These are phyloP conservation scores for Ceratoteleas bidentatus DNA, from an alignment of 1,140 invertebrate genomes.

Conservation along the genomic window DNA sequence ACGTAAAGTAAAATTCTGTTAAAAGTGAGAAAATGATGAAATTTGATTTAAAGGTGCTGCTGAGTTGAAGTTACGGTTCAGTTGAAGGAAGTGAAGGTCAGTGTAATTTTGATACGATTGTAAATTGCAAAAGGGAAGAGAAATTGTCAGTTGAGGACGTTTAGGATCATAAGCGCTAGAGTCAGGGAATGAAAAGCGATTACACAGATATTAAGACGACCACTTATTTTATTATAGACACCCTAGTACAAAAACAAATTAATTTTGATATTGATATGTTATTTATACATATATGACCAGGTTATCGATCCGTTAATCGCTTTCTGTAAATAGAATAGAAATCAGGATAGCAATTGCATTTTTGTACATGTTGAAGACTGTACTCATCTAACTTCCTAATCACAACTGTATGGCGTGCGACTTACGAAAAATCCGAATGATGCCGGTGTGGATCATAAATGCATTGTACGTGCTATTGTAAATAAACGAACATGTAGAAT, in stretches of 20 bases:
- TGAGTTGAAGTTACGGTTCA: constrained; percentile 7
- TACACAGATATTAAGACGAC: constrained; percentile 32
- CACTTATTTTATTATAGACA: constrained; percentile 66
- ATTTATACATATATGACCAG: constrained; percentile 59
- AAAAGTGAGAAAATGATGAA: no score
- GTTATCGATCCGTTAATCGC: constrained; percentile 55
- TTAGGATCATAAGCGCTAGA: constrained; percentile 33
- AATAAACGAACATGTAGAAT: constrained; percentile 59
- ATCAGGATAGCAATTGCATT: constrained; percentile 48
- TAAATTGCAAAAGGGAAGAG: constrained; percentile 24
- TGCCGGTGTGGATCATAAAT: constrained; percentile 43
- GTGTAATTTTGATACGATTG: constrained; percentile 28
- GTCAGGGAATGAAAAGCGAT: constrained; percentile 23
- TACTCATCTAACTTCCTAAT: constrained; percentile 57
- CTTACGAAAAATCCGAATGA: constrained; percentile 34
- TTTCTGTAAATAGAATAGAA: constrained; percentile 65
- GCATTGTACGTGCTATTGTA: constrained; percentile 54
- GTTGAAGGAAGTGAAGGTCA: constrained; percentile 6
- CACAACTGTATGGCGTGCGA: constrained; percentile 37
- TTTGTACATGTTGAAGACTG: constrained; percentile 65
- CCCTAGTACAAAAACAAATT: constrained; percentile 69
- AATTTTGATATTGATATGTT: constrained; percentile 69
- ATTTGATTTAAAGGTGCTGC: neutral
- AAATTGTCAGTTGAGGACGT: constrained; percentile 7
- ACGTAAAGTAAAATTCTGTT: no score